Evolutionary conservation across 1,140 invertebrate genomes (phyloP).

Genomic region (Papilio xuthus): DNA sequence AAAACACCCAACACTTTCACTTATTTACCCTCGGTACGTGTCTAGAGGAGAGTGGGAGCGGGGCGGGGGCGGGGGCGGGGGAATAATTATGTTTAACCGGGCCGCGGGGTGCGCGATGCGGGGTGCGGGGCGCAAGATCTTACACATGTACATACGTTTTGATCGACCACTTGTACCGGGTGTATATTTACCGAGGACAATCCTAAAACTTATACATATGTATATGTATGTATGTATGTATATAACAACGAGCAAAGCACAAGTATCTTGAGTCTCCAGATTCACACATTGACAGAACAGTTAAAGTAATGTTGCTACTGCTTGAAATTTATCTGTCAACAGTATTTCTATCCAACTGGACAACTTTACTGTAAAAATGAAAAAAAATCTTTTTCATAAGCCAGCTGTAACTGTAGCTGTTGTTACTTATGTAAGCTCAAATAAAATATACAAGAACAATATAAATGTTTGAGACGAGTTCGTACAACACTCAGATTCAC

Average conservation of each 20-base stretch:
- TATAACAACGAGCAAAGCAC: not conserved
- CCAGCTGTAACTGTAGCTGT: too few relatives aligned
- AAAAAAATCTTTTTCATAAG: too few relatives aligned
- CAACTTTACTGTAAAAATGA: too few relatives aligned
- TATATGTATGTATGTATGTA: not conserved
- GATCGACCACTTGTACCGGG: not conserved
- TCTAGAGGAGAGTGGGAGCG: not conserved
- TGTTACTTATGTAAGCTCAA: too few relatives aligned
- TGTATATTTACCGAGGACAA: not conserved
- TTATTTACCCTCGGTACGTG: not conserved
- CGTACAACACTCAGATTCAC: not conserved
- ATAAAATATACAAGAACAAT: too few relatives aligned
- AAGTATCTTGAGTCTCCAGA: not conserved
- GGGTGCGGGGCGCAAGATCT: too few relatives aligned
- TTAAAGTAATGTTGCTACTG: too few relatives aligned
- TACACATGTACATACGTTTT: not conserved
- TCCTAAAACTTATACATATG: not conserved
- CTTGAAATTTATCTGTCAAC: too few relatives aligned
- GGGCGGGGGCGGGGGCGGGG: too few relatives aligned
- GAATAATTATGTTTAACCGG: not conserved
- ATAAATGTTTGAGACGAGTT: not conserved
- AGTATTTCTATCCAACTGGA: too few relatives aligned
- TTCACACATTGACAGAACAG: not conserved
- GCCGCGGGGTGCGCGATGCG: not conserved
- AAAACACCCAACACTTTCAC: conserved; percentile 14